Conservation (phyloP, 2,113 vertebrate species). For the Clarias macrocephalus region DNA sequence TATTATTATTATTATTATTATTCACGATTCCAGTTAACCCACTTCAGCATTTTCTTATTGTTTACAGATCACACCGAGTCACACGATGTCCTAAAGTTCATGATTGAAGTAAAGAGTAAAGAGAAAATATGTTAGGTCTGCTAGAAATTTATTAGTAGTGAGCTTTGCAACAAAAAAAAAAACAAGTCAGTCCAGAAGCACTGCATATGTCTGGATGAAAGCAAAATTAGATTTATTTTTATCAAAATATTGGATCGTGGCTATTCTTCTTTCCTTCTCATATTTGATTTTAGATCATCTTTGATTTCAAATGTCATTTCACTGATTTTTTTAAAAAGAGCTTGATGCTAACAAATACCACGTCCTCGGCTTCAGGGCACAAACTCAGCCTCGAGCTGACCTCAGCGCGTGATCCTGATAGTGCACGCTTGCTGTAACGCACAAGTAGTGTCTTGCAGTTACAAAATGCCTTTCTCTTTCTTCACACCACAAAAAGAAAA, state of each 20-base stretch:
- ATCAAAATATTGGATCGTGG: background rate
- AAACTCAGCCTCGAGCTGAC: background rate
- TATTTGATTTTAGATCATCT: background rate
- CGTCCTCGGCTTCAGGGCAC: background rate
- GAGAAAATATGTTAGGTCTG: background rate
- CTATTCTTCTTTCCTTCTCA: background rate
- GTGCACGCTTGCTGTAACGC: background rate
- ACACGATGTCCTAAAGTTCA: background rate
- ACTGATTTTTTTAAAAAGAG: no score
- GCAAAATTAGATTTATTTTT: background rate
- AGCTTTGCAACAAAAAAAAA: background rate
- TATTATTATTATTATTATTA: no score
- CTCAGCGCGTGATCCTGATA: background rate
- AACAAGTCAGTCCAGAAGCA: background rate
- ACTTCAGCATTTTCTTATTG: background rate
- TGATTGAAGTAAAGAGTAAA: background rate
- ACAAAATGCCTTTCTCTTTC: conserved; percentile 42
- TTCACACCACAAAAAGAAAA: conserved; percentile 20
- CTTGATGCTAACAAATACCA: background rate
- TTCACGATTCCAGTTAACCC: background rate
- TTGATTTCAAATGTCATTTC: background rate
- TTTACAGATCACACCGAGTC: background rate
- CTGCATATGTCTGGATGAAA: background rate
- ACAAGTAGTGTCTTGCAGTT: conserved; percentile 11
- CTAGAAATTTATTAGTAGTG: background rate